A percentile compares a stretch with the other conserved stretches of the same genome.
These are phyloP conservation scores for Ophonus ardosiacus DNA, from an alignment of 2,888 invertebrate species.

Conservation along the genomic window DNA sequence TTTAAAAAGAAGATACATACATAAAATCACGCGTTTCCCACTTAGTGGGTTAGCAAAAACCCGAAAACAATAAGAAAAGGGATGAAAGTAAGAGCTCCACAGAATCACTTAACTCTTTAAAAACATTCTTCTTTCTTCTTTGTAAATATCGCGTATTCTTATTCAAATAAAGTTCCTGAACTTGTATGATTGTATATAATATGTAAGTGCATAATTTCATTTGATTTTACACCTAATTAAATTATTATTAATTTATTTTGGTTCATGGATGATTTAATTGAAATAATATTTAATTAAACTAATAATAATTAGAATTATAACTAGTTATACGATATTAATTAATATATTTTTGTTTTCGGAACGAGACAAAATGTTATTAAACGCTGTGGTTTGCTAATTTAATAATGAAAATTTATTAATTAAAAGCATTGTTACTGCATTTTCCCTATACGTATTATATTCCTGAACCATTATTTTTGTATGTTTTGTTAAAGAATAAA, in stretches of 20 bases:
- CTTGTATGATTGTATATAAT: not conserved
- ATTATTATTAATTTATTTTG: constrained; percentile 31
- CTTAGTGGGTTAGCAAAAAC: no score
- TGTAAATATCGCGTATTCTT: no score
- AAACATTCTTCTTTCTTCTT: no score
- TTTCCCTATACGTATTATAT: not conserved
- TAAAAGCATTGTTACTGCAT: not conserved
- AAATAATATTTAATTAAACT: constrained; percentile 29
- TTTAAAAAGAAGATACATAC: no score
- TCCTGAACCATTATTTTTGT: no score
- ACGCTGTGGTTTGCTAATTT: not conserved
- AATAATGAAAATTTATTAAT: constrained; percentile 3
- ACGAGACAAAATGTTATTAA: not conserved
- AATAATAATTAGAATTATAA: constrained; percentile 13
- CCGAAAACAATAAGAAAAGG: no score
- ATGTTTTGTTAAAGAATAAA: no score
- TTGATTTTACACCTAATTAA: not conserved
- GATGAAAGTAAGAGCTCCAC: no score
- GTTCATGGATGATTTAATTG: constrained; percentile 11
- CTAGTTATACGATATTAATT: not conserved
- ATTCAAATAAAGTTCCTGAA: not conserved
- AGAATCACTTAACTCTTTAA: no score
- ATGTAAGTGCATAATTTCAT: not conserved
- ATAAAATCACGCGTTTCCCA: no score
- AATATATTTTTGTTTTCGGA: not conserved